Evolutionary conservation across 1,140 invertebrate species (phyloP), one percentile per base, ranked within the genome.

Genomic region (Diuraphis noxia): DNA sequence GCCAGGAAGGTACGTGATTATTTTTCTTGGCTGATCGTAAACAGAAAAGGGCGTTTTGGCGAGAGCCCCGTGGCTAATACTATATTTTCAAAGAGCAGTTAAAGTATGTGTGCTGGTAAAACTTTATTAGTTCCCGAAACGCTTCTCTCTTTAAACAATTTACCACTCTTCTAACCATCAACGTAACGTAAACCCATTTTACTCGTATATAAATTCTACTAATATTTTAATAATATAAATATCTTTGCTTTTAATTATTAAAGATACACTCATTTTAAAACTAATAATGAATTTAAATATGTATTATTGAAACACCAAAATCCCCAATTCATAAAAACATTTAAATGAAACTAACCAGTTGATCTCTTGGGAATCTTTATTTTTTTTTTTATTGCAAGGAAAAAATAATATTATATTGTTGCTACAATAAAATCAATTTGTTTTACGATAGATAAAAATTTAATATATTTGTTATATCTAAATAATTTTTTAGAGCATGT

Each of bases 31-130:
- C 86, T 30, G 86, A 63, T 88, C 52, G 36, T 88, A 88, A 88
- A 88, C 86, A 88, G 52, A 88, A 88, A 88, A 56, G 86, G 86
- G 86, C 86, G 86, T 88, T 63, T 88, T 88, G 86, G 86, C 85
- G 85, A 86, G 46, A 52, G 85, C 25, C 40, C 36, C 86, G 36
- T 38, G 8, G 86, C 49, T 88, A 43, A 79, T 79, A 90, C 19
- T 46, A 41, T 82, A 90, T n/a, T 90, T 90, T 30, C 63, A 38
- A 43, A 41, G 49, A 72, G 23, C 25, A 72, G 52, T 88, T 88
- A 40, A 88, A 72, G 87, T 36, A 41, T 72, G 63, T 88, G n/a
- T 77, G n/a, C 21, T 63, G 40, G 40, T 46, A 90, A 90, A 90
- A 90, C 63, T 90, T 90, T 79, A 90, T 90, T 90, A 90, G 88